phyloP scores from a whole-genome alignment of 2,797 vertebrate species.

The Peromyscus attwateri region DNA sequence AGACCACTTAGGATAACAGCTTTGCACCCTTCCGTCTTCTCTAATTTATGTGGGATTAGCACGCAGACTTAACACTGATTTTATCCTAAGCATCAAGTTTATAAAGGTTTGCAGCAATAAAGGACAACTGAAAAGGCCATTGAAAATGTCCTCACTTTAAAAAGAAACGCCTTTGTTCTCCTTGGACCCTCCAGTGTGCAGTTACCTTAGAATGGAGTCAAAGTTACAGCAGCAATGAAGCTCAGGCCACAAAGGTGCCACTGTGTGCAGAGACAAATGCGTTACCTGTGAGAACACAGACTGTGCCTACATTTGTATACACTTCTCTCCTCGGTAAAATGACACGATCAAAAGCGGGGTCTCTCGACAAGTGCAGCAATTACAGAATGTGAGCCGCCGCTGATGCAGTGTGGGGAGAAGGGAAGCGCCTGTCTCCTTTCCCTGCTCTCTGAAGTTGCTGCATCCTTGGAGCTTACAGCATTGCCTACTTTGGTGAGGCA shows the following conservation, averaged over 20 bases:
- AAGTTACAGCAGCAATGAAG: constrained; percentile 16
- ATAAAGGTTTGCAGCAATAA: constrained; percentile 61
- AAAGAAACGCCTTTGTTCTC: constrained; percentile 27
- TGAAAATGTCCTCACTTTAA: constrained; percentile 23
- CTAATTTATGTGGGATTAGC: background rate
- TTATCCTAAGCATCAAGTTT: constrained; percentile 57
- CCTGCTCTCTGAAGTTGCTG: background rate
- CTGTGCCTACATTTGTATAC: constrained; percentile 1
- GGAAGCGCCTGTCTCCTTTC: constrained; percentile 1
- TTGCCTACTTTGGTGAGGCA: constrained; percentile 27
- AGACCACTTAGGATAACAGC: background rate
- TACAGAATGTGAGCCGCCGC: background rate
- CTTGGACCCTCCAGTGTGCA: background rate
- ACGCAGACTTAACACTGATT: constrained; percentile 15
- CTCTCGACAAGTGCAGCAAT: background rate
- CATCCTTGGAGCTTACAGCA: background rate
- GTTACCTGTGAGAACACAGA: constrained; percentile 7
- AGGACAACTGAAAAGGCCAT: constrained; percentile 18
- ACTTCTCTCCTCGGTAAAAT: constrained; percentile 25
- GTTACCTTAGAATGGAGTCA: background rate
- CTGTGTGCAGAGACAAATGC: constrained; percentile 57
- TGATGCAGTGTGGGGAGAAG: background rate
- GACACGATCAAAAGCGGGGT: constrained; percentile 40
- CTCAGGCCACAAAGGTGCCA: constrained; percentile 29
- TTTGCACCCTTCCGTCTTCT: background rate